Conservation (phyloP, 2,888 invertebrate species). For the Metacarcinus magister region DNA sequence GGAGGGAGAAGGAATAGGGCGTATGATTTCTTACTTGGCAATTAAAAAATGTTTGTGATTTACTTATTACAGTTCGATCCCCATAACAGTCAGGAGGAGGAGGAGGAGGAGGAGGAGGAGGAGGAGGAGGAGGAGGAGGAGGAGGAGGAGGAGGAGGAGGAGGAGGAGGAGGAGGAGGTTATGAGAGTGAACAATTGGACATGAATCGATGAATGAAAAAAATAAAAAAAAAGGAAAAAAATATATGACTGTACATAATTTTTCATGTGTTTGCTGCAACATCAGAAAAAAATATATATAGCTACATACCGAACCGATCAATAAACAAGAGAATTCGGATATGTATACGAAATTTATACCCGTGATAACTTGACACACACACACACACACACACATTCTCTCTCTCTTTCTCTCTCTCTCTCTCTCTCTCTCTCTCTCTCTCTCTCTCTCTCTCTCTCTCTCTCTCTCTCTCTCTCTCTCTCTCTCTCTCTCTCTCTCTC, state of each 20-base stretch:
- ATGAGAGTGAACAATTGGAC: too few species aligned
- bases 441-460: neutral
- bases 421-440: neutral
- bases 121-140: neutral
- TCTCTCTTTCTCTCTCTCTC: too few species aligned
- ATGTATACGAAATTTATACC: too few species aligned
- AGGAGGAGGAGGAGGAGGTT: too few species aligned
- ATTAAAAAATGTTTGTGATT: too few species aligned
- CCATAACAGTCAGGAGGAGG: neutral
- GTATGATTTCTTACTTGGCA: too few species aligned
- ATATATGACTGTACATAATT: neutral
- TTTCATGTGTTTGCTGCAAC: neutral
- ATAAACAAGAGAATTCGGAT: neutral
- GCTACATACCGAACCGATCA: neutral
- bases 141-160: too few species aligned
- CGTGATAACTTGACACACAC: too few species aligned
- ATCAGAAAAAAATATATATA: neutral
- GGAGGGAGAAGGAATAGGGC: neutral
- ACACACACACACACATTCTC: too few species aligned
- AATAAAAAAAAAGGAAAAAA: neutral
- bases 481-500: conserved; percentile 49
- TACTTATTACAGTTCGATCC: too few species aligned
- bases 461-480: conserved; percentile 46
- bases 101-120: neutral
- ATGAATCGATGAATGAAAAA: neutral